Evolutionary conservation across 1,140 invertebrate genomes (phyloP).

Genomic region (Euwallacea similis): DNA sequence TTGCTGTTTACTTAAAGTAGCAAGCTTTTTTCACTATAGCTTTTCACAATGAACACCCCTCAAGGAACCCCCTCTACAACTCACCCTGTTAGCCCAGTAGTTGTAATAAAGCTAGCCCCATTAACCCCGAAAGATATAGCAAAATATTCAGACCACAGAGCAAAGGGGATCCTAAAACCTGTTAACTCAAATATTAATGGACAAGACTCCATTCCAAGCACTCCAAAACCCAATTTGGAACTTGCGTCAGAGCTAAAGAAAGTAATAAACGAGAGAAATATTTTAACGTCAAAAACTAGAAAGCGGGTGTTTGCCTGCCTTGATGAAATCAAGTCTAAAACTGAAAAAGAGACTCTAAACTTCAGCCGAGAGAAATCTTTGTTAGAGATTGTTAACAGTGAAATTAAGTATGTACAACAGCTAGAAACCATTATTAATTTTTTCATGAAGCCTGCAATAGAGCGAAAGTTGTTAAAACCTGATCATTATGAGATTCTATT

Average conservation of each 20-base stretch:
- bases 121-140: constrained; percentile 27
- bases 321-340: constrained; percentile 56
- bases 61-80: too few species aligned
- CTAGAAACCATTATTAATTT: constrained; percentile 68
- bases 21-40: too few species aligned
- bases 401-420: constrained; percentile 70
- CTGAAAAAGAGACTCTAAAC: constrained; percentile 54
- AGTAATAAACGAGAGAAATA: constrained; percentile 63
- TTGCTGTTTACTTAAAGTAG: too few species aligned
- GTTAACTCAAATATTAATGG: constrained; percentile 1
- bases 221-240: constrained; percentile 56
- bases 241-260: constrained; percentile 63
- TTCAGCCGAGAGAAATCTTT: constrained; percentile 60
- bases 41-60: too few species aligned
- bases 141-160: neutral
- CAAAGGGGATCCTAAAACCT: neutral
- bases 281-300: constrained; percentile 63
- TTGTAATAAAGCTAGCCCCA: constrained; percentile 19
- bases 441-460: constrained; percentile 68
- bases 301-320: constrained; percentile 60
- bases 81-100: too few species aligned
- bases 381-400: constrained; percentile 71
- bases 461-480: constrained; percentile 59
- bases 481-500: constrained; percentile 63
- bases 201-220: constrained; percentile 24